Evolutionary conservation across 2,797 vertebrate genomes (phyloP).

Genomic region (Ispidina picta): DNA sequence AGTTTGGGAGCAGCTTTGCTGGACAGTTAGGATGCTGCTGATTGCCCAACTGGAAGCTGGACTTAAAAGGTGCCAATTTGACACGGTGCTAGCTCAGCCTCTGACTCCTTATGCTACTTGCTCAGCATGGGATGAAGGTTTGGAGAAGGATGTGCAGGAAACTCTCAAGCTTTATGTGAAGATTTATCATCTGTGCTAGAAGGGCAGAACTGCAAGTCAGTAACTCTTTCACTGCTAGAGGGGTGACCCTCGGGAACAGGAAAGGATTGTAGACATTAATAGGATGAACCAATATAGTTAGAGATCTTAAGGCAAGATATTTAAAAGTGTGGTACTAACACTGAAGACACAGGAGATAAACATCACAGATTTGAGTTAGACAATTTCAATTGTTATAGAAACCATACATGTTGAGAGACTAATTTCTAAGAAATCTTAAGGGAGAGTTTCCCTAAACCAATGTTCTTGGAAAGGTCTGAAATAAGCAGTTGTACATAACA

Average conservation of each 20-base stretch:
- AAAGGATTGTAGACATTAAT: neutral
- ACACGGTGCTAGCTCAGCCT: neutral
- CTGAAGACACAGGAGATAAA: neutral
- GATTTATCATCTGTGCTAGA: neutral
- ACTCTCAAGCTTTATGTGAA: neutral
- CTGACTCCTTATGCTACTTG: neutral
- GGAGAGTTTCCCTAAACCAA: neutral
- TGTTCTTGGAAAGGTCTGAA: neutral
- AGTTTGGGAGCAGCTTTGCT: neutral
- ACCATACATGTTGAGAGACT: neutral
- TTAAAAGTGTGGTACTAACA: neutral
- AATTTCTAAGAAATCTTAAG: neutral
- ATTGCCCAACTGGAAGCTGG: neutral
- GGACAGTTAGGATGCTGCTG: neutral
- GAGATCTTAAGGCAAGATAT: neutral
- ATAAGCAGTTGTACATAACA: neutral
- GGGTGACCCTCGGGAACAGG: neutral
- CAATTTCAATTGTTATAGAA: neutral
- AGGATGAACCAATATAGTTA: neutral
- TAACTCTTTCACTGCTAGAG: neutral
- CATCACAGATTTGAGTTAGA: neutral
- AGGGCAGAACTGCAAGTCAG: neutral
- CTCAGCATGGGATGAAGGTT: neutral
- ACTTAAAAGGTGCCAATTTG: neutral
- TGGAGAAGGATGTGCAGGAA: neutral